phyloP scores from a whole-genome alignment of 2,113 vertebrate species.

The Pampusana beccarii region DNA sequence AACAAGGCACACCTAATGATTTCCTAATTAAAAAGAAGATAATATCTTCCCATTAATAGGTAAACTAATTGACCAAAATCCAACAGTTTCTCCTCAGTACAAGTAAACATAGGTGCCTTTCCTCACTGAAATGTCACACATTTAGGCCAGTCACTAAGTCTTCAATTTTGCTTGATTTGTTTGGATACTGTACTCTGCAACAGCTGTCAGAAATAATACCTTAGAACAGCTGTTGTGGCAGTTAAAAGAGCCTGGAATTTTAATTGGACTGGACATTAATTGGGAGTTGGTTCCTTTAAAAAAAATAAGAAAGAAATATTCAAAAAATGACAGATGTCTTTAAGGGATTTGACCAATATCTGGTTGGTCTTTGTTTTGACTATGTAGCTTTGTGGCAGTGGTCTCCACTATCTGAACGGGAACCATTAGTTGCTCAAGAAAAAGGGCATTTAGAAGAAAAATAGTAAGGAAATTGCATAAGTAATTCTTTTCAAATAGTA shows the following conservation, averaged over 20 bases:
- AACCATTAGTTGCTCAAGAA: constrained; percentile 24
- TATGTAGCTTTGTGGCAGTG: neutral
- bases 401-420: neutral
- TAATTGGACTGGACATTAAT: constrained; percentile 71
- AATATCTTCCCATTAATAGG: constrained; percentile 62
- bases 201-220: constrained; percentile 80
- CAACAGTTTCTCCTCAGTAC: neutral
- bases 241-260: constrained; percentile 68
- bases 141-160: constrained; percentile 29
- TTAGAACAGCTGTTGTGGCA: constrained; percentile 78
- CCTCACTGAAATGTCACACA: neutral
- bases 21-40: constrained; percentile 56
- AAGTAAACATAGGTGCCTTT: constrained; percentile 9
- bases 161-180: constrained; percentile 76
- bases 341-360: neutral
- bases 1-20: constrained; percentile 59
- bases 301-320: neutral
- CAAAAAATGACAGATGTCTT: constrained; percentile 14
- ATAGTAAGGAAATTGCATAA: constrained; percentile 39
- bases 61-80: constrained; percentile 56
- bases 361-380: constrained; percentile 10
- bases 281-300: accelerated
- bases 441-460: constrained; percentile 20
- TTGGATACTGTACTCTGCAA: constrained; percentile 58
- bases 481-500: constrained; percentile 55